These are phyloP conservation scores for Lates japonicus DNA, from an alignment of 2,797 vertebrate genomes.

Conservation along the genomic window DNA sequence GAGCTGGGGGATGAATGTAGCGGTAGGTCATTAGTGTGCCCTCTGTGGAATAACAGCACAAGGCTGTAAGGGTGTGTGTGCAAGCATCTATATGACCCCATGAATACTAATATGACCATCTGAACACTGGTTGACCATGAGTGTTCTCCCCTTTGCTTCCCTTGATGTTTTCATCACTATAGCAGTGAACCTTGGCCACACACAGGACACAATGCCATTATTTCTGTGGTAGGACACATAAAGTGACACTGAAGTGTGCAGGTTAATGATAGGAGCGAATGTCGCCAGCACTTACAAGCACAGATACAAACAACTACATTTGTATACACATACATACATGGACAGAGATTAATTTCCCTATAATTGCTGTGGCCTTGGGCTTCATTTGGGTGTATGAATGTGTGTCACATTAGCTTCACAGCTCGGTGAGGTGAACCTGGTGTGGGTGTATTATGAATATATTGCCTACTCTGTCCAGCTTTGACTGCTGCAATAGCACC, in stretches of 20 bases:
- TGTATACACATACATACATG: conserved; percentile 20
- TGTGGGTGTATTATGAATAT: not conserved
- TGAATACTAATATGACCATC: conserved; percentile 69
- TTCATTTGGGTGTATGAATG: conserved; percentile 25
- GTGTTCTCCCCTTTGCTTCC: conserved; percentile 41
- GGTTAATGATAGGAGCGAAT: conserved; percentile 53
- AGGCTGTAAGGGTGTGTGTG: conserved; percentile 43
- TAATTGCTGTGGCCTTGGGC: conserved; percentile 28
- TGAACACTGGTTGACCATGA: conserved; percentile 42
- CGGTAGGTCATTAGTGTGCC: conserved; percentile 45
- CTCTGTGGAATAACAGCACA: conserved; percentile 46
- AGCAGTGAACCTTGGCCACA: conserved; percentile 29
- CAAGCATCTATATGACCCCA: conserved; percentile 55
- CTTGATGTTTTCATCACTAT: conserved; percentile 59
- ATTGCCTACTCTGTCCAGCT: not conserved
- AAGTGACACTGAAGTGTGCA: conserved; percentile 44
- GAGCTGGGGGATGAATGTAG: conserved; percentile 34
- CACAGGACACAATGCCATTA: conserved; percentile 17
- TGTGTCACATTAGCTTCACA: conserved; percentile 2
- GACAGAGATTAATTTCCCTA: conserved; percentile 43
- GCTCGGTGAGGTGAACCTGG: not conserved
- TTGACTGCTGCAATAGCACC: not conserved
- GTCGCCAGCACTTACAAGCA: conserved; percentile 41
- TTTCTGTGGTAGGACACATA: conserved; percentile 15
- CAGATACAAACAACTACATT: conserved; percentile 41